Conservation (phyloP, 2,888 invertebrate genomes). For the Philonicus albiceps region DNA sequence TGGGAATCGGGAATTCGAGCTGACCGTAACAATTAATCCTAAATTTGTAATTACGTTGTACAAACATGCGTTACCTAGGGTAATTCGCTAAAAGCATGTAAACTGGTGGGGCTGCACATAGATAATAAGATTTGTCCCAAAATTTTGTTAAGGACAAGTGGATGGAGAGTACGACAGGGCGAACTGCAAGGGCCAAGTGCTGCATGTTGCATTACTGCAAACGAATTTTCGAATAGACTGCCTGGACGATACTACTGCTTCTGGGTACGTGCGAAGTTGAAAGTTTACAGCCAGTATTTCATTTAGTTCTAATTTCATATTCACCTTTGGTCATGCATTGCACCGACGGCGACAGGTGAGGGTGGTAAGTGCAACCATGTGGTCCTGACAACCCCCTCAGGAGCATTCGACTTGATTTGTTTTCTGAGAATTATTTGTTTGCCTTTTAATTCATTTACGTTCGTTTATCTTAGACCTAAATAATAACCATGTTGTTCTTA, state of each 20-base stretch:
- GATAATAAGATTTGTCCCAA: background rate
- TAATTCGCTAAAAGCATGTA: background rate
- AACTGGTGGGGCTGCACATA: background rate
- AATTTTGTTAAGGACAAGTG: background rate
- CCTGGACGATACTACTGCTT: background rate
- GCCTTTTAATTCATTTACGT: slow-evolving; percentile 10
- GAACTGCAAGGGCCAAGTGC: background rate
- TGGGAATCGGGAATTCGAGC: background rate
- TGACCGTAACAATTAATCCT: slow-evolving; percentile 15
- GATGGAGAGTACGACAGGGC: background rate
- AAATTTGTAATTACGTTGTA: slow-evolving; percentile 29
- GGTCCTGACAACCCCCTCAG: background rate
- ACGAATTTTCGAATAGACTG: background rate
- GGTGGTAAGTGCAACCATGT: background rate
- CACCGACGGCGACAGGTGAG: background rate
- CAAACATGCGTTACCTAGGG: background rate
- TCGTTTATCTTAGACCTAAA: background rate
- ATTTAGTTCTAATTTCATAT: slow-evolving; percentile 31
- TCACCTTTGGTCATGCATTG: background rate
- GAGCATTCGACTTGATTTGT: background rate
- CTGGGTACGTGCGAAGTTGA: background rate
- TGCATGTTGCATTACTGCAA: background rate
- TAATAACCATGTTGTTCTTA: background rate
- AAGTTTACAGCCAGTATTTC: background rate
- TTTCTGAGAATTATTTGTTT: slow-evolving; percentile 4